Evolutionary conservation across 2,113 vertebrate genomes (phyloP).

Genomic region (Brachyhypopomus occidentalis): DNA sequence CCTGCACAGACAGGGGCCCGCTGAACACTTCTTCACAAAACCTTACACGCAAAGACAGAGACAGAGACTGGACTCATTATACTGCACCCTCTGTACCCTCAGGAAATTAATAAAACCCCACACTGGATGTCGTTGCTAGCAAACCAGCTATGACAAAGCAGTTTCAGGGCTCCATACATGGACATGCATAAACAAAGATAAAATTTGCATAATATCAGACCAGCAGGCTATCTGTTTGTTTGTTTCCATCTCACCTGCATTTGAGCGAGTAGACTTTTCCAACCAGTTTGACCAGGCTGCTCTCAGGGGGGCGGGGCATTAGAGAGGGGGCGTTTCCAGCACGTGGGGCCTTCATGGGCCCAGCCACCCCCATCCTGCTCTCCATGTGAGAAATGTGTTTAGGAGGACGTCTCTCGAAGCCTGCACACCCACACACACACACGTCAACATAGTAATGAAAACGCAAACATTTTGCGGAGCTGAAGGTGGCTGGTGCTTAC

Average conservation of each 20-base stretch:
- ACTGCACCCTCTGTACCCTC: too few relatives aligned
- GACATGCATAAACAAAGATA: too few relatives aligned
- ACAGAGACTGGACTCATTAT: neutral
- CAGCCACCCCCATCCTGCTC: constrained; percentile 64
- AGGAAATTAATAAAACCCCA: too few relatives aligned
- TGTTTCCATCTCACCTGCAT: constrained; percentile 81
- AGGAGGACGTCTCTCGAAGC: constrained; percentile 76
- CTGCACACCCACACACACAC: constrained; percentile 58
- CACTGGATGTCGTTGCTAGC: too few relatives aligned
- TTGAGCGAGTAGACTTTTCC: constrained; percentile 93
- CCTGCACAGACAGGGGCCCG: constrained; percentile 90
- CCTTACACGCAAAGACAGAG: constrained; percentile 65
- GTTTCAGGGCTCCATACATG: too few relatives aligned
- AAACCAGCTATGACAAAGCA: too few relatives aligned
- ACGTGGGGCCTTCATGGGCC: constrained; percentile 74
- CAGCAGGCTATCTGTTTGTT: neutral
- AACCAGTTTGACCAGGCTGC: constrained; percentile 88
- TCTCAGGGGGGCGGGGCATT: constrained; percentile 87
- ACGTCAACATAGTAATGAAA: neutral
- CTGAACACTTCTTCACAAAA: constrained; percentile 94
- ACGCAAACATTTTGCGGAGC: neutral
- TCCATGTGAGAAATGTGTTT: constrained; percentile 65
- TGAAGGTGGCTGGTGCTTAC: neutral
- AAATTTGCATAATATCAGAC: too few relatives aligned
- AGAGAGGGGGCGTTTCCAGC: constrained; percentile 84